Base-by-base conservation (phyloP, 2,888 invertebrate species). In the Agrochola lota region DNA sequence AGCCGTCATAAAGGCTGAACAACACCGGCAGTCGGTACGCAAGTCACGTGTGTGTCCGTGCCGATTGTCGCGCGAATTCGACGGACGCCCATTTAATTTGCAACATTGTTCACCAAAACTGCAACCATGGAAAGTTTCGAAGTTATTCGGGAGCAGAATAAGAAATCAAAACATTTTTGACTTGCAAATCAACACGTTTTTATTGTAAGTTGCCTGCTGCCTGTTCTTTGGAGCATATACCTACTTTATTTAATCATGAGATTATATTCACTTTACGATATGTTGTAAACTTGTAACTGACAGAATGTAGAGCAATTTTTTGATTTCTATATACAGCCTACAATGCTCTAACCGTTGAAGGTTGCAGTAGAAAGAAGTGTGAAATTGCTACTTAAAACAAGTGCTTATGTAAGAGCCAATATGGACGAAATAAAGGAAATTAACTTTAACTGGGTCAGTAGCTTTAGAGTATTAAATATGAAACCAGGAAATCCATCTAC, bases 61-160 rank as follows among this genome's bases (percentile, higher is more conserved):
- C 89, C 91, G 89, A 91, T 91, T 90, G 93, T 91, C 90, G 88
- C 91, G 89, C 93, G 87, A 92, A 93, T 95, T 95, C 91, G 93
- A 91, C 87, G 79, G 89, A 77, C 84, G 84, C 88, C 89, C 90
- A 91, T 91, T 92, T 89, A 88, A 92, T 94, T 94, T 91, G 94
- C 95, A 93, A 95, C 95, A 94, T 93, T 95, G 94, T 94, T 89
- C 90, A 88, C 90, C 88, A 88, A 92, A 52, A 92, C 83, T 91
- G 91, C 91, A 93, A 89, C 86, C 85, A 88, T 94, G 93, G 94
- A 95, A 94, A 94, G 93, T 93, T 91, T 90, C 86, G 83, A 83
- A 81, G 81, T 70, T 71, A 85, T 89, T 90, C 90, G 91, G 89
- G 87, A 78, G 74, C 89, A 91, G 92, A 93, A 93, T 93, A 90